Conservation (phyloP, 2,113 vertebrate genomes). For the Phaethornis superciliosus region DNA sequence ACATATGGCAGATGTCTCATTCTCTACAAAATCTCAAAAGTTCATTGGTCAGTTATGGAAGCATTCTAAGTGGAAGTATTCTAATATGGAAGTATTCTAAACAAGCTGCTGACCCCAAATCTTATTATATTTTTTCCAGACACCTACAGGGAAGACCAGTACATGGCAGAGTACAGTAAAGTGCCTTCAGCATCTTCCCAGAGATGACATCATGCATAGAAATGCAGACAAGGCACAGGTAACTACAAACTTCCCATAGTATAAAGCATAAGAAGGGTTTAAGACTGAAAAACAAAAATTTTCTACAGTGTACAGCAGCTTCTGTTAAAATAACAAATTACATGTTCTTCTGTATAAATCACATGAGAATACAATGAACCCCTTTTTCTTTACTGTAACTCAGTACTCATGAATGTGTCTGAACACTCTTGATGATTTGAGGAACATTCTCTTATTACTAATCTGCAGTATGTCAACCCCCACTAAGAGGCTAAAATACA, state of each 20-base stretch:
- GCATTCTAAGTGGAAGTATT: too few species aligned
- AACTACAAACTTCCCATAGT: neutral
- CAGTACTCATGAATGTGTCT: neutral
- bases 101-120: neutral
- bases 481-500: slow-evolving; percentile 69
- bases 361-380: neutral
- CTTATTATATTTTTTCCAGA: neutral
- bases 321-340: slow-evolving; percentile 34
- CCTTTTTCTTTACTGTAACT: slow-evolving; percentile 44
- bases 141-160: neutral
- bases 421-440: slow-evolving; percentile 8
- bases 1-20: neutral
- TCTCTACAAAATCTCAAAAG: neutral
- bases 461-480: slow-evolving; percentile 47
- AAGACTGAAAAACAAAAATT: neutral
- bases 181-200: neutral
- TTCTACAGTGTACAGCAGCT: neutral
- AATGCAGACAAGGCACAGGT: neutral
- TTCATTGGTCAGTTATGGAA: neutral
- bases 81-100: neutral
- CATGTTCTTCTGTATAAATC: slow-evolving; percentile 37
- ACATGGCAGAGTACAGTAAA: accelerated
- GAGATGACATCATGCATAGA: neutral
- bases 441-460: slow-evolving; percentile 46
- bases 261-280: neutral